Evolutionary conservation across 2,113 vertebrate genomes (phyloP), one percentile per base, ranked within the genome.

Genomic region (Regulus satrapa): DNA sequence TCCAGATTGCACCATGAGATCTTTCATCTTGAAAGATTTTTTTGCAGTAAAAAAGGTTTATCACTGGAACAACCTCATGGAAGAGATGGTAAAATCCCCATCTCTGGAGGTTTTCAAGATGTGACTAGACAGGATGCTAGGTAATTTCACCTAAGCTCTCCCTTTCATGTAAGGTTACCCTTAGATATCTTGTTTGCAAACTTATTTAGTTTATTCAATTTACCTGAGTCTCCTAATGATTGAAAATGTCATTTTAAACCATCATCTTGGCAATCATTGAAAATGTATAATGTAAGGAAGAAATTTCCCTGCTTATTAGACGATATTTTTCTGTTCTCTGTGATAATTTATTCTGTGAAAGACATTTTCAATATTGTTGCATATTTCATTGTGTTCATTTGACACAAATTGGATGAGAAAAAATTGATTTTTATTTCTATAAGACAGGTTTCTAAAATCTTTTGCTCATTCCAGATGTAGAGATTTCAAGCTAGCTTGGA

Each of bases 1-100:
- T 51, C 9, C 26, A 51, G 29, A 29, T 21, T 49, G 29, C 3
- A 55, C 5, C 2, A 2, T 2, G 8, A 55, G 6, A 48, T 1
- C 3, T 55, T 64, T 74, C 10, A 32, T 55, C 18, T 23, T 8
- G 5, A 40, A 43, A 68, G 28, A 11, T 3, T 11, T 29, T 34
- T 81, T 71, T 36, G 4, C 8, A 41, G 7, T 36, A 61, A 45
- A 25, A 69, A 56, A 5, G 38, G 9, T 45, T 6, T 12, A 6
- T 40, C 40, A n/a, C n/a, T 62, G 56, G 15, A 88, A 62, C 8
- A 66, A 38, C 3, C 7, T 75, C 10, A 10, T 28, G 8, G 38
- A 34, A 34, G 3, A 10, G 9, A 11, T 34, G 4, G 3, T 3
- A 48, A 45, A 68, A 38, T 89, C 25, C 25, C 17, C 8, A 18